Evolutionary conservation across 2,797 vertebrate genomes (phyloP).

Genomic region (Bucorvus abyssinicus): DNA sequence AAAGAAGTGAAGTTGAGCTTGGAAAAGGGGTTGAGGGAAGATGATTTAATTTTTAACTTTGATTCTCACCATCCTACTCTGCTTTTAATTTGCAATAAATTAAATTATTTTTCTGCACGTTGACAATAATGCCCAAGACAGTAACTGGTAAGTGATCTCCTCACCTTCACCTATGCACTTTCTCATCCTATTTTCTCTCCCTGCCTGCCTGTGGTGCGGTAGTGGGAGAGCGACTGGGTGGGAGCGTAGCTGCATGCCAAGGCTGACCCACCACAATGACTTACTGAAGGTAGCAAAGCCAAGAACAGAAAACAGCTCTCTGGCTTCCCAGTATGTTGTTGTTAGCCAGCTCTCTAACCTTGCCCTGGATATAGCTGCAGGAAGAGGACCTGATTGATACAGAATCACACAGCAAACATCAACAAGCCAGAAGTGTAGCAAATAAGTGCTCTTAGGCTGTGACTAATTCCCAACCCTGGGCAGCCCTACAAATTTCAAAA

Average conservation of each 20-base stretch:
- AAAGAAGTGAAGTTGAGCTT: background rate
- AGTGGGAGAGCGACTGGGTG: fast-evolving
- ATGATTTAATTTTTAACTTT: background rate
- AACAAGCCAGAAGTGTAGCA: background rate
- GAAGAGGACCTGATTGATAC: fast-evolving
- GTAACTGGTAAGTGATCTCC: background rate
- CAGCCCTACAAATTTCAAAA: background rate
- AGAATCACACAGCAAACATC: background rate
- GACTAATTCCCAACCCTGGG: background rate
- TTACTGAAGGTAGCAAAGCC: background rate
- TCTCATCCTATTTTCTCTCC: fast-evolving
- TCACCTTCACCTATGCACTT: background rate
- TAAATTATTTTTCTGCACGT: background rate
- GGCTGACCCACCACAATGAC: fast-evolving
- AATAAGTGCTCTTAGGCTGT: background rate
- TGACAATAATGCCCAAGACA: fast-evolving
- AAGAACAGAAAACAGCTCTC: background rate
- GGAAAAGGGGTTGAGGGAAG: fast-evolving
- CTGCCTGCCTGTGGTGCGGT: fast-evolving
- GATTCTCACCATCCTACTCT: background rate
- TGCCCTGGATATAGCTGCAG: background rate
- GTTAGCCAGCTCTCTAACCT: background rate
- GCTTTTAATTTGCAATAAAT: background rate
- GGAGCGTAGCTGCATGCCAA: fast-evolving
- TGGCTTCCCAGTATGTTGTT: background rate